Base-by-base conservation (phyloP, 2,888 invertebrate genomes). In the Nephrotoma appendiculata region DNA sequence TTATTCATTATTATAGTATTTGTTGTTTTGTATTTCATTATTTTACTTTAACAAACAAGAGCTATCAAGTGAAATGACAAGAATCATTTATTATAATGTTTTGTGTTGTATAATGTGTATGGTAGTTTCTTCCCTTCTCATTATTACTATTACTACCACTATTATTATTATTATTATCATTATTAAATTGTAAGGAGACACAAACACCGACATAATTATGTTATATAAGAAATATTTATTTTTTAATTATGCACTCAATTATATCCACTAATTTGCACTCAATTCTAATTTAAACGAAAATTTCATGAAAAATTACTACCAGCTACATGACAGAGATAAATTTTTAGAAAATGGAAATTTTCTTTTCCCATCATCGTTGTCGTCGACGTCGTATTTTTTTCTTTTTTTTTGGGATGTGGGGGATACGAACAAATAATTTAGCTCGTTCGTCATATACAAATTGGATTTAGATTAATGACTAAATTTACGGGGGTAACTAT, bases 181-280 rank as follows among this genome's bases (percentile, higher is more conserved):
- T 71, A 71, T 71, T 71, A 71, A 71, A 71, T 71, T 71, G 71
- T 71, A 11, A 71, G 71, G 31, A 71, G 71, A 71, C 31, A 11
- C 71, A 71, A 71, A 71, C 71, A 71, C 31, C 31, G 71, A 42
- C 84, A 84, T 9, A 7, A 84, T 84, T 42, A 6, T 84, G 83
- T 83, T 41, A 41, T 41, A 83, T 41, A 83, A 83, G 41, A 83
- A 83, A 42, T 9, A 31, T 71, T 31, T 71, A 9, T 71, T 42
- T 41, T 84, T 84, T 84, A 84, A 84, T 84, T 84, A 84, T 84
- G 84, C 84, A 84, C 84, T 84, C 84, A 84, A 84, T 84, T 84
- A 84, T 84, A 84, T 84, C 43, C 42, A 84, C 84, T 84, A 84
- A 84, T 84, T 84, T 84, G n/a, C 84, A 84, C 84, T 84, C 84